A percentile compares a stretch with the other conserved stretches of the same genome.
Evolutionary conservation across 2,888 invertebrate genomes (phyloP).

Genomic region (Cecidostiba fungosa): DNA sequence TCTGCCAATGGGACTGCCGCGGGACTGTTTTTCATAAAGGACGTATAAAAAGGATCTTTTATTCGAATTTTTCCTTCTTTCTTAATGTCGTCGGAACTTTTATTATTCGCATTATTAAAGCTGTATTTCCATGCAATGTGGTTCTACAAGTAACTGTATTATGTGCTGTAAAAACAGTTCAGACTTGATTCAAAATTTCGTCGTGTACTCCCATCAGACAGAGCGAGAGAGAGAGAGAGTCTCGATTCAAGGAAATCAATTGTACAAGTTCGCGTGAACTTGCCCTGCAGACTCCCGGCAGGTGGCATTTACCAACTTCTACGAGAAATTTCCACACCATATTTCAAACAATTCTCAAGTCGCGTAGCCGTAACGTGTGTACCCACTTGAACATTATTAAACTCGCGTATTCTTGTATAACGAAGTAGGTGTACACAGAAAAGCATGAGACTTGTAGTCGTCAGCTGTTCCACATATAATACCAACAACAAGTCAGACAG

Average conservation of each 20-base stretch:
- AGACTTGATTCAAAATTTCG: neutral
- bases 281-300: neutral
- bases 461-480: neutral
- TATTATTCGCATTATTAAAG: neutral
- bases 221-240: neutral
- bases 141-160: no score
- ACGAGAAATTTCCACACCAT: slow-evolving; percentile 26
- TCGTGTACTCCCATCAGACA: neutral
- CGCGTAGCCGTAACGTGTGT: neutral
- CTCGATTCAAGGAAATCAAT: slow-evolving; percentile 14
- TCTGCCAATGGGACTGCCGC: neutral
- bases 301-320: slow-evolving; percentile 45
- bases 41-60: neutral
- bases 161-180: neutral
- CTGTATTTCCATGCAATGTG: no score
- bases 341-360: slow-evolving; percentile 47
- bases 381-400: neutral
- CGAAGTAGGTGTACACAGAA: neutral
- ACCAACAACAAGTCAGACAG: neutral
- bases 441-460: neutral
- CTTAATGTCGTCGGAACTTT: neutral
- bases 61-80: neutral
- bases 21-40: neutral
- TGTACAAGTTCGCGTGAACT: slow-evolving; percentile 25
- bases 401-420: neutral